Percentiles rank a stretch among this genome's conserved stretches.
phyloP scores from a whole-genome alignment of 2,888 invertebrate genomes.

The Acleris sparsana region DNA sequence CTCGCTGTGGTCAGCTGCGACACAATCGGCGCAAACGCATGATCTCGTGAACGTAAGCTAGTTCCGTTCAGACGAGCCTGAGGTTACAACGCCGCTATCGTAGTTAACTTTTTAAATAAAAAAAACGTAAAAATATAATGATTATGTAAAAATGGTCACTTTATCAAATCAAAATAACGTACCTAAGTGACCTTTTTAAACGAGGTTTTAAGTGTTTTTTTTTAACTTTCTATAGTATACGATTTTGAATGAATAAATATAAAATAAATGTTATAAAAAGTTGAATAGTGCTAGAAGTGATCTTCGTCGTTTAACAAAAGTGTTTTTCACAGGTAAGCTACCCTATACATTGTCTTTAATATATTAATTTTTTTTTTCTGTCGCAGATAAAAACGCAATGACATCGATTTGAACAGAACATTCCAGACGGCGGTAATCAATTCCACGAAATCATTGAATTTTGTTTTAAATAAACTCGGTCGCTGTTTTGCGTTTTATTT shows the following conservation, averaged over 20 bases:
- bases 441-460: not conserved
- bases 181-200: no score
- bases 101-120: no score
- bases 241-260: no score
- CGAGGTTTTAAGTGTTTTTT: no score
- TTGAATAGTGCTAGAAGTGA: no score
- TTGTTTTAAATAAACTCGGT: conserved; percentile 23
- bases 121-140: no score
- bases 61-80: conserved; percentile 29
- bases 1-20: conserved; percentile 10
- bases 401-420: not conserved
- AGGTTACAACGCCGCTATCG: conserved; percentile 22
- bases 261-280: no score
- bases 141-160: no score
- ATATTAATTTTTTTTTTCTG: not conserved
- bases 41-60: conserved; percentile 38
- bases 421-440: not conserved
- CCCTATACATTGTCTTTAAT: not conserved
- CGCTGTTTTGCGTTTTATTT: conserved; percentile 35
- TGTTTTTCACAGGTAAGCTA: not conserved
- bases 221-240: no score
- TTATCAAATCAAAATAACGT: no score
- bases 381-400: not conserved
- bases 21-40: conserved; percentile 43
- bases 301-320: not conserved